These are phyloP conservation scores for Spongia lamella DNA, from an alignment of 37 sponge, comb jelly and placozoan species.

Conservation along the genomic window DNA sequence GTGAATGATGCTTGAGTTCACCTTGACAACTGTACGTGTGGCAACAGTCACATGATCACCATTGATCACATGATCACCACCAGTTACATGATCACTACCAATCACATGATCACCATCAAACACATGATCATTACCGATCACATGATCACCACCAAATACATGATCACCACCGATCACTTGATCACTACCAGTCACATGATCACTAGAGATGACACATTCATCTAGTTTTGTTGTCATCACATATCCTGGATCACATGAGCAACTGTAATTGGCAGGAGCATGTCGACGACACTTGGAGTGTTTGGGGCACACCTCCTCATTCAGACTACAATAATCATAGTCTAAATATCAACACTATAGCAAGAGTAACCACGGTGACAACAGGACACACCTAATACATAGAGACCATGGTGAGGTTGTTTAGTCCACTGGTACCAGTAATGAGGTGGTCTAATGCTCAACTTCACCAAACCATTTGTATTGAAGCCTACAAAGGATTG, in stretches of 20 bases:
- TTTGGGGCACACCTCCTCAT: constrained; percentile 43
- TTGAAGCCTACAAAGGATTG: constrained; percentile 58
- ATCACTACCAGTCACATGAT: not conserved
- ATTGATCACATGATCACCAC: not conserved
- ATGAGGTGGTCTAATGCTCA: constrained; percentile 29
- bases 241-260: constrained; percentile 27
- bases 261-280: constrained; percentile 67
- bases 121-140: constrained; percentile 11
- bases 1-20: not conserved
- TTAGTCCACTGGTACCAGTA: constrained; percentile 42
- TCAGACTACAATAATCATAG: constrained; percentile 62
- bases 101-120: constrained; percentile 2
- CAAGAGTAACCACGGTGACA: constrained; percentile 27
- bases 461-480: constrained; percentile 63
- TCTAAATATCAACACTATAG: constrained; percentile 29
- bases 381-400: constrained; percentile 43
- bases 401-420: constrained; percentile 32
- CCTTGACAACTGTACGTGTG: not conserved
- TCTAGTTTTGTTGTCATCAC: not conserved
- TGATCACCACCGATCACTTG: constrained; percentile 8
- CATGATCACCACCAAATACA: constrained; percentile 1
- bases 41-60: constrained; percentile 13
- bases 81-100: constrained; percentile 5
- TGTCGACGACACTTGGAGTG: constrained; percentile 48
- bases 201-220: not conserved